Base-by-base conservation (phyloP, 2,888 invertebrate species). In the Pollenia griseotomentosa region DNA sequence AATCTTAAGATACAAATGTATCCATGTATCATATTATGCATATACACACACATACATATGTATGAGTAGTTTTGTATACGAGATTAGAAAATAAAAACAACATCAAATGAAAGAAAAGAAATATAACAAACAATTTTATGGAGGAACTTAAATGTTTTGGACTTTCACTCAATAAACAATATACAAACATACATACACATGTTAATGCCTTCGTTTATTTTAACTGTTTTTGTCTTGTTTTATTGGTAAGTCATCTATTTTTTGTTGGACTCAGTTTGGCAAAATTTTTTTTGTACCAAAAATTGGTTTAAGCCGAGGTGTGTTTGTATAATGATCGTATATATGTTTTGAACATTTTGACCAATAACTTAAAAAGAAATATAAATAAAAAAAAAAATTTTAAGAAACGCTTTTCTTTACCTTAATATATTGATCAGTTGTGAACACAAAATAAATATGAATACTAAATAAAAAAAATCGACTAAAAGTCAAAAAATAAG, bases 111-210 rank as follows among this genome's bases (percentile, higher is more conserved):
- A 61, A 61, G 55, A 80, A 70, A 74, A 70, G 80, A 71, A 75
- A 71, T 70, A 59, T 71, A 73, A 33, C 33, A 33, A 33, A 33
- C 6, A 6, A 33, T 33, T 79, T 57, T 74, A 55, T 71, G 40
- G 71, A 66, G 59, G 51, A 77, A 81, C 80, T 77, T 19, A 81
- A 81, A 77, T 53, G 81, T 71, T 85, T 77, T 81, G 11, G 66
- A 85, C 81, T 85, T 85, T 85, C 85, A 81, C 81, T 77, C 51
- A 65, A 59, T 63, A 77, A 66, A 75, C 40, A 85, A 71, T 65
- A 59, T 33, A 33, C 33, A 33, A 33, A 33, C 33, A 33, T 33
- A 33, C 19, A 19, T 19, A 2, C 19, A 19, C 19, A 19, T 23
- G 23, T 2, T 23, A 81, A 77, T 85, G 81, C 65, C 77, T 81